Evolutionary conservation across 2,113 vertebrate species (phyloP).

Genomic region (Pheucticus melanocephalus): DNA sequence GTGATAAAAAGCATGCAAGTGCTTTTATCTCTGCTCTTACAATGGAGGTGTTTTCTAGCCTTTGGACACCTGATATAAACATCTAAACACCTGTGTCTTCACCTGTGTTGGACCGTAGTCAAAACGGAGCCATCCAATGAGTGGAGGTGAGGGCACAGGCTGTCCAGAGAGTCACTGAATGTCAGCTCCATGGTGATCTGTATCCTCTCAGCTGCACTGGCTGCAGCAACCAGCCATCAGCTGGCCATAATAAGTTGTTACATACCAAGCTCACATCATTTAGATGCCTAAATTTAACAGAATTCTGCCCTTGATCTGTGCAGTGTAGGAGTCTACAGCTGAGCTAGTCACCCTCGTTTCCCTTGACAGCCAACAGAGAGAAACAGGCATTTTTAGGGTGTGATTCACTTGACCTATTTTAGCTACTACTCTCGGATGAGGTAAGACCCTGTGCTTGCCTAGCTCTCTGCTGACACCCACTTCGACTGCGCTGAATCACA

Average conservation of each 20-base stretch:
- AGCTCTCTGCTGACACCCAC: slow-evolving; percentile 61
- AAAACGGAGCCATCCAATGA: not conserved
- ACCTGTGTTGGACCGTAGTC: not conserved
- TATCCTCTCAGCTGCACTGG: not conserved
- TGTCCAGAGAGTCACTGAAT: fast-evolving
- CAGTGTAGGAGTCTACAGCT: slow-evolving; percentile 45
- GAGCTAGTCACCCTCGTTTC: slow-evolving; percentile 35
- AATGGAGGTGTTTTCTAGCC: not conserved
- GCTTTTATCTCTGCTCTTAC: not conserved
- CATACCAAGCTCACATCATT: not conserved
- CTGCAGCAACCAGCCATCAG: not conserved
- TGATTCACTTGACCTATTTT: slow-evolving; percentile 70
- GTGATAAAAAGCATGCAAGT: not conserved
- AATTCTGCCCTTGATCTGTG: slow-evolving; percentile 40
- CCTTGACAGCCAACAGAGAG: slow-evolving; percentile 40
- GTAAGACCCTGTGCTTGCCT: slow-evolving; percentile 14
- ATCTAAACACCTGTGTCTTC: not conserved
- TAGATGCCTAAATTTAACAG: slow-evolving; percentile 28
- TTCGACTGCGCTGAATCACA: not conserved
- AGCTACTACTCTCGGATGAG: slow-evolving; percentile 51
- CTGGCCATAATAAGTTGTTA: not conserved
- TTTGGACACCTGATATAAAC: not conserved
- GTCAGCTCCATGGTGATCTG: not conserved
- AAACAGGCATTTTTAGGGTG: slow-evolving; percentile 59
- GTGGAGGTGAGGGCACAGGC: not conserved